Evolutionary conservation across 1,140 invertebrate genomes (phyloP).

Genomic region (Conopomorpha cramerella): DNA sequence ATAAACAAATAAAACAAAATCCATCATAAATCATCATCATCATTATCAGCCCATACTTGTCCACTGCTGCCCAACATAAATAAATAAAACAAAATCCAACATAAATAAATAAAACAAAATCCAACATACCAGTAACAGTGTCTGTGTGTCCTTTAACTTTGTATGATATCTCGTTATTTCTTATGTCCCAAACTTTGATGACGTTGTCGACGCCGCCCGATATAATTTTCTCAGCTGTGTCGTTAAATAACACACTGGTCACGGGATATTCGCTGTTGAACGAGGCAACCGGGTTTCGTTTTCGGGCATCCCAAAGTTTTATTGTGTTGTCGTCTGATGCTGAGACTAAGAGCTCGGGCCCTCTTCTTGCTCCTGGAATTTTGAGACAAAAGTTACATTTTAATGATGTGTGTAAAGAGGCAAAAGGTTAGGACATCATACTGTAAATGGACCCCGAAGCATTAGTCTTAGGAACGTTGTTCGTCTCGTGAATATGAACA

Average conservation of each 20-base stretch:
- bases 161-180: conserved; percentile 88
- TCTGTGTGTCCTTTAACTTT: conserved; percentile 88
- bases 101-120: background rate
- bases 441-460: no score
- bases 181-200: conserved; percentile 97
- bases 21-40: no score
- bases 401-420: no score
- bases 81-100: no score
- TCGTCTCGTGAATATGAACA: no score
- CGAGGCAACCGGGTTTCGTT: conserved; percentile 75
- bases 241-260: conserved; percentile 92
- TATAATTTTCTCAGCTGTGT: conserved; percentile 88
- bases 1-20: no score
- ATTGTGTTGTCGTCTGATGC: conserved; percentile 95
- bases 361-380: conserved; percentile 73
- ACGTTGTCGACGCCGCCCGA: conserved; percentile 96
- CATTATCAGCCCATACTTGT: no score
- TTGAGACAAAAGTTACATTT: no score
- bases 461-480: no score
- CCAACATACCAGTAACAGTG: conserved; percentile 81
- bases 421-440: no score
- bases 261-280: conserved; percentile 87
- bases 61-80: no score
- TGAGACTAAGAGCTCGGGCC: conserved; percentile 87
- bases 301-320: conserved; percentile 88